Evolutionary conservation across 2,888 invertebrate species (phyloP), one percentile per base, ranked within the genome.

Genomic region (Polyommatus icarus): DNA sequence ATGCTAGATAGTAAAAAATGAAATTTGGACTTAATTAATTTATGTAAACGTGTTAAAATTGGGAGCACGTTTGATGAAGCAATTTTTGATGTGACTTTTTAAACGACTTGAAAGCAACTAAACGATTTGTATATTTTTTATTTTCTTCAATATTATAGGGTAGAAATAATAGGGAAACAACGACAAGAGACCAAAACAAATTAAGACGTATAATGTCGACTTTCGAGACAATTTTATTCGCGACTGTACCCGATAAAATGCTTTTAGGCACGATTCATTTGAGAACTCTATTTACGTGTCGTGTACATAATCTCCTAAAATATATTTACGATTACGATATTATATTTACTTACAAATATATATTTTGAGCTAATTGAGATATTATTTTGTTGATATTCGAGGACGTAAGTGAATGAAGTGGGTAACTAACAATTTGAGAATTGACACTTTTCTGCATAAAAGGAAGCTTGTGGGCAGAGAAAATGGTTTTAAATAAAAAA

Each of bases 221-320:
- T 6, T 40, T 72, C 18, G 1, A 36, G 40, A 72, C 72, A 20
- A 36, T 4, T 40, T 4, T 7, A n/a, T 3, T 40, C 15, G 59
- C 78, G 67, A 57, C 50, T 71, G 59, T 77, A 32, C 71, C 71
- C 76, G 79, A 79, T 77, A 80, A 79, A 59, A 78, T 80, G 57
- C 61, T 78, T 76, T 78, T 79, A 85, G 85, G 84, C 85, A 84
- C 84, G 78, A 82, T 82, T 80, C 78, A 81, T 82, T 83, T 82
- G 80, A 80, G 61, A 29, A 67, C 79, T 76, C 40, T 77, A 36
- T 46, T 71, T 20, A 50, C 71, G 54, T 46, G 18, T 71, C 50
- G 80, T 78, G 79, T 79, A 50, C 29, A 75, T 46, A 10, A 46
- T 24, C 12, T 20, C 40, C 20, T 54, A 54, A 75, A 75, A 75